A percentile compares a stretch with the other conserved stretches of the same genome.
Evolutionary conservation across 2,113 vertebrate genomes (phyloP).

Genomic region (Piprites chloris): DNA sequence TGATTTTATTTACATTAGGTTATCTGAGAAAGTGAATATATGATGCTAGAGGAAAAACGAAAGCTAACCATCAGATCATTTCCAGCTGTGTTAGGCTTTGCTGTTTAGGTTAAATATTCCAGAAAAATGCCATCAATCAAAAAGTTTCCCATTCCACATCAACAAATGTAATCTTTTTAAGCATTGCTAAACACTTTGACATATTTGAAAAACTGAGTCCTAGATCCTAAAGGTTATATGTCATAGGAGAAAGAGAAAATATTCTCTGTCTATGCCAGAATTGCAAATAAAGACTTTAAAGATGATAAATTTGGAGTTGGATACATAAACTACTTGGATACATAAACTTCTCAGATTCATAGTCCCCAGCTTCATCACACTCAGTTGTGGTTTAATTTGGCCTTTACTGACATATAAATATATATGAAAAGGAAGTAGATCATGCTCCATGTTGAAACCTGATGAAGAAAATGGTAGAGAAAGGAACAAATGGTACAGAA

Average conservation of each 20-base stretch:
- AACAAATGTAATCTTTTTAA: slow-evolving; percentile 16
- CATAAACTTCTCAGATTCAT: background rate
- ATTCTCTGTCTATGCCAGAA: background rate
- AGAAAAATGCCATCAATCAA: background rate
- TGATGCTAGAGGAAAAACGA: background rate
- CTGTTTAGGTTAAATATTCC: slow-evolving; percentile 18
- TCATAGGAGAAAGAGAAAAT: slow-evolving; percentile 15
- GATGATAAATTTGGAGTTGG: slow-evolving; percentile 23
- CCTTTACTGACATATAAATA: background rate
- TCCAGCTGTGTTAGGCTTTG: background rate
- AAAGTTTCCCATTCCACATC: background rate
- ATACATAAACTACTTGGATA: background rate
- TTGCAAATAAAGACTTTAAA: slow-evolving; percentile 31
- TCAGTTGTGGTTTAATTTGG: background rate
- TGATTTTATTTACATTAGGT: background rate
- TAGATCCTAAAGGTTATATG: slow-evolving; percentile 36
- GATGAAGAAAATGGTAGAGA: background rate
- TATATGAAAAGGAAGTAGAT: background rate
- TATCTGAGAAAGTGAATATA: background rate
- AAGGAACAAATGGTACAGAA: background rate
- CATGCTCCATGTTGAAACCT: background rate
- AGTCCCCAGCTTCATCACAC: background rate
- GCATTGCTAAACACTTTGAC: slow-evolving; percentile 20
- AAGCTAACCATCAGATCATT: background rate
- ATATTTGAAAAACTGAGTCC: slow-evolving; percentile 31